Percentiles rank a stretch among this genome's conserved stretches.
phyloP scores from a whole-genome alignment of 2,888 invertebrate species.

The Tenthredo mesomela region DNA sequence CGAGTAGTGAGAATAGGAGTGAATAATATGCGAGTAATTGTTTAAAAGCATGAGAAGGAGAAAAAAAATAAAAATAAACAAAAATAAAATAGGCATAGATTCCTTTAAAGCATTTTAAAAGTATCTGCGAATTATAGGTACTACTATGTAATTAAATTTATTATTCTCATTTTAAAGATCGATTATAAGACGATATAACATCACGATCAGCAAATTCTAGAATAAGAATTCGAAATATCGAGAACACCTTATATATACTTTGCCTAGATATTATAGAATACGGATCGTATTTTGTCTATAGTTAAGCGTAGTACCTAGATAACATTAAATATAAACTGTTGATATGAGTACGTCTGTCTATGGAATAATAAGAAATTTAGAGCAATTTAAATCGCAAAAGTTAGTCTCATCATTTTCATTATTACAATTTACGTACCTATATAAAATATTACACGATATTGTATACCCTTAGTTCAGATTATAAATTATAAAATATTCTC shows the following conservation, averaged over 20 bases:
- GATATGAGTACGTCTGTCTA: not conserved
- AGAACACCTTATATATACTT: slow-evolving; percentile 17
- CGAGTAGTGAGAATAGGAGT: not conserved
- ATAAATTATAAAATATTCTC: not conserved
- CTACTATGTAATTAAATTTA: not conserved
- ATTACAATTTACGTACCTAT: not conserved
- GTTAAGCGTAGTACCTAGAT: not conserved
- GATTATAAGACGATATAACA: not conserved
- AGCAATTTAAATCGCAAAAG: not conserved
- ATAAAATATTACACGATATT: not conserved
- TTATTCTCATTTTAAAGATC: not conserved
- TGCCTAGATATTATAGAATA: slow-evolving; percentile 3
- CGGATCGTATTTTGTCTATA: not conserved
- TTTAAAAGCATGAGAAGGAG: not conserved
- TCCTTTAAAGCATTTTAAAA: slow-evolving; percentile 25
- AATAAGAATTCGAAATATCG: not conserved
- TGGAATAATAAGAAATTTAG: not conserved
- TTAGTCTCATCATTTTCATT: not conserved
- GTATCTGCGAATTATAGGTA: slow-evolving; percentile 10
- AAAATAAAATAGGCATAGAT: slow-evolving; percentile 26
- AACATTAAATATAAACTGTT: not conserved
- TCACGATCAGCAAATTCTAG: not conserved
- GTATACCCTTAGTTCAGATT: not conserved
- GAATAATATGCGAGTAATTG: slow-evolving; percentile 8
- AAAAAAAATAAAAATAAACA: not conserved